Conservation (phyloP, 2,113 vertebrate species). For the Oncorhynchus nerka region DNA sequence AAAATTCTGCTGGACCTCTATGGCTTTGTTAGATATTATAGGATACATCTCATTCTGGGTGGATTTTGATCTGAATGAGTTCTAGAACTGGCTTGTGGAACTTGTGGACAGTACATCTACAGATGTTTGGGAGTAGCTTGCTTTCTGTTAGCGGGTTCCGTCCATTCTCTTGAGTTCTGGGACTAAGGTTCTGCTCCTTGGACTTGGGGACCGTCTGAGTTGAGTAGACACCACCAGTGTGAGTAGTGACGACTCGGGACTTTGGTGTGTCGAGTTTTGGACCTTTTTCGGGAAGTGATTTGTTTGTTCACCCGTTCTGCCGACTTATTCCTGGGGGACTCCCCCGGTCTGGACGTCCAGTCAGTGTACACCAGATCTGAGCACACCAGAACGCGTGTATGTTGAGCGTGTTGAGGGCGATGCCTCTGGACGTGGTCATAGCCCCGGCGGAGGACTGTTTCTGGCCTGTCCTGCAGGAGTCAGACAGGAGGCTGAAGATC, state of each 20-base stretch:
- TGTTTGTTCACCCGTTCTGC: conserved; percentile 29
- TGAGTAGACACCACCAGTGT: conserved; percentile 18
- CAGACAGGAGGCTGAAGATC: conserved; percentile 90
- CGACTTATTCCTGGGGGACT: conserved; percentile 36
- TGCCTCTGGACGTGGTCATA: conserved; percentile 85
- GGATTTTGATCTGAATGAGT: not conserved
- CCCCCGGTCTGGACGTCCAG: conserved; percentile 2
- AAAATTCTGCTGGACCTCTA: conserved; percentile 39
- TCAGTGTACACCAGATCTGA: conserved; percentile 32
- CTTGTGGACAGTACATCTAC: conserved; percentile 25
- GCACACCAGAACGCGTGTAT: conserved; percentile 33
- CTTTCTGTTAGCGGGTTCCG: conserved; percentile 6
- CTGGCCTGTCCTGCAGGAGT: conserved; percentile 81
- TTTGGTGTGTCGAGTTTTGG: conserved; percentile 15
- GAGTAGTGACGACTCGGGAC: conserved; percentile 24
- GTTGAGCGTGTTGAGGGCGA: conserved; percentile 65
- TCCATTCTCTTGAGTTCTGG: not conserved
- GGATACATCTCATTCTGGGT: not conserved
- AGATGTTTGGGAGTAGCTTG: conserved; percentile 45
- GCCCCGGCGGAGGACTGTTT: conserved; percentile 80
- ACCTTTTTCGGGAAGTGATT: conserved; percentile 11
- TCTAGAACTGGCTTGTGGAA: conserved; percentile 25
- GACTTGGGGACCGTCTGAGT: conserved; percentile 5
- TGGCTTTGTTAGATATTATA: not conserved
- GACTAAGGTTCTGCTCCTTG: conserved; percentile 18